phyloP scores from a whole-genome alignment of 1,140 invertebrate genomes.

The Drosophila ogumai region DNA sequence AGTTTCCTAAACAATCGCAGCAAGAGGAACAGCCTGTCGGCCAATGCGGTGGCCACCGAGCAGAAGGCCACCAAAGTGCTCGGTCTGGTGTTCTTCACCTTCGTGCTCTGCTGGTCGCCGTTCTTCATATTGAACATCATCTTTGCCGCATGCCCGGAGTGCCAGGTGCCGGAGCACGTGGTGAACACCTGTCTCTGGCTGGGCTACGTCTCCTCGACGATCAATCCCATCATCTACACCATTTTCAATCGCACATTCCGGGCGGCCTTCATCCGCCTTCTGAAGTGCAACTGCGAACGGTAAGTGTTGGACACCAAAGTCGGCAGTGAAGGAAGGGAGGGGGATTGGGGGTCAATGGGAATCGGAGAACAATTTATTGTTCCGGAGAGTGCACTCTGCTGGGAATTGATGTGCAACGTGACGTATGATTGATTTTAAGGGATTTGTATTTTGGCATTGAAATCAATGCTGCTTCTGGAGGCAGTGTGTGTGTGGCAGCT shows the following conservation, averaged over 20 bases:
- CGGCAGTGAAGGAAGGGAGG: not conserved
- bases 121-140: conserved; percentile 95
- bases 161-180: conserved; percentile 88
- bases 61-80: conserved; percentile 92
- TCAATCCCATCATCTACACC: conserved; percentile 95
- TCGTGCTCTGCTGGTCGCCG: conserved; percentile 95
- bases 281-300: conserved; percentile 91
- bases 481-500: not conserved
- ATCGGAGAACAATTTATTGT: conserved; percentile 49
- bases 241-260: conserved; percentile 95
- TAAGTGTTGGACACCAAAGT: conserved; percentile 81
- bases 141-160: conserved; percentile 90
- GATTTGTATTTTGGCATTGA: conserved; percentile 53
- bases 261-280: conserved; percentile 91
- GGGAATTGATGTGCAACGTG: conserved; percentile 69
- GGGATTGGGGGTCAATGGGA: not conserved
- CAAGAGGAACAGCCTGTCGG: conserved; percentile 88
- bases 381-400: conserved; percentile 27
- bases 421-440: conserved; percentile 71
- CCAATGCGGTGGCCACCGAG: conserved; percentile 92
- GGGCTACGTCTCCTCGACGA: conserved; percentile 94
- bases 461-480: conserved; percentile 29
- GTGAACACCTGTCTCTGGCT: conserved; percentile 93
- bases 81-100: conserved; percentile 95
- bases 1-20: conserved; percentile 89